These are phyloP conservation scores for Cervus canadensis DNA, from an alignment of 2,113 vertebrate species.

Conservation along the genomic window DNA sequence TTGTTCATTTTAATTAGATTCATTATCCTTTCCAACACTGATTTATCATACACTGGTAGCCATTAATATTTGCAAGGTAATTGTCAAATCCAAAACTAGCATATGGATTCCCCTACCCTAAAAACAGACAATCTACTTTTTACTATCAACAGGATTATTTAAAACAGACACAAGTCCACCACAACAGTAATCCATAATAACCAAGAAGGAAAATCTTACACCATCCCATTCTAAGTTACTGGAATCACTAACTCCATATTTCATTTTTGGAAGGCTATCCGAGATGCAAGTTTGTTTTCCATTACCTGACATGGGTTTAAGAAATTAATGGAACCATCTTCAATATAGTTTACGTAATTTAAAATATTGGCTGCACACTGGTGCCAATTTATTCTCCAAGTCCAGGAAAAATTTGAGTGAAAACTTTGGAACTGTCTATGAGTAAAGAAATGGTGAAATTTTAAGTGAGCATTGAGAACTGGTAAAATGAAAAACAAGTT, in stretches of 20 bases:
- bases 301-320: conserved; percentile 23
- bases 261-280: conserved; percentile 13
- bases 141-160: neutral
- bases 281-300: conserved; percentile 33
- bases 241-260: neutral
- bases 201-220: conserved; percentile 9
- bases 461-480: conserved; percentile 1
- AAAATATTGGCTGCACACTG: conserved; percentile 11
- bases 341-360: neutral
- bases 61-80: neutral
- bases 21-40: neutral
- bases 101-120: neutral
- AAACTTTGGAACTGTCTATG: neutral
- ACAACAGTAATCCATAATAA: neutral
- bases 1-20: conserved; percentile 1
- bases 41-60: neutral
- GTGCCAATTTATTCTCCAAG: neutral
- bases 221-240: neutral
- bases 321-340: conserved; percentile 29
- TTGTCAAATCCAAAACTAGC: neutral
- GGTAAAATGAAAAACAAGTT: neutral
- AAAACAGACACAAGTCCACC: neutral
- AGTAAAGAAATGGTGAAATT: conserved; percentile 22
- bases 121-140: neutral
- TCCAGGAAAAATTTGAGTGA: conserved; percentile 6